Base-by-base conservation (phyloP, 2,888 invertebrate species). In the Onthophagus sagittarius region DNA sequence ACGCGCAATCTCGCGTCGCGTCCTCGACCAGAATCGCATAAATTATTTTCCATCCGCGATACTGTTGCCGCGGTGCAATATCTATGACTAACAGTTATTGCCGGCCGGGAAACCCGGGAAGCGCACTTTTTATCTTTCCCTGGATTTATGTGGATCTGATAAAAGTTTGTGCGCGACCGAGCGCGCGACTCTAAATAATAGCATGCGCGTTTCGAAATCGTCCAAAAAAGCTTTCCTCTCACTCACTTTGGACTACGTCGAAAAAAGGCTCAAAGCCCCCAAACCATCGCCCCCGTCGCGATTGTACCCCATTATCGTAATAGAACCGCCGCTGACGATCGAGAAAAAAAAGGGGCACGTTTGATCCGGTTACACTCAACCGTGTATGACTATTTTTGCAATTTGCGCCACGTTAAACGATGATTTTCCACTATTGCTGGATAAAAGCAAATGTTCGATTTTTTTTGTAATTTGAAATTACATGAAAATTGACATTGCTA, bases 91-190 rank as follows among this genome's bases (percentile, higher is more conserved):
- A 74, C 71, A 67, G 71, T 74, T 72, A 74, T 72, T 72, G 72
- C 72, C 62, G 39, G 65, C 67, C 63, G 63, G 33, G 63, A 72
- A 70, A 71, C 67, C 15, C 67, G 23, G 32, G 15, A 63, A 72
- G 63, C 67, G 31, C 15, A 32, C 63, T 74, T 74, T 74, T 74
- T 74, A 74, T 74, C 74, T 72, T 73, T 69, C 67, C 62, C 67
- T 15, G 70, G 77, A 78, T 78, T 78, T 78, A 76, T 78, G 74
- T 77, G 72, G 72, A 77, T 78, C 77, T 75, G 78, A 78, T 78
- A 77, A 77, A 78, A 76, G 74, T 78, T 76, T 71, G 62, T 71
- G 62, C 71, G 62, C 15, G 71, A 14, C 6, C 71, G 71, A 15
- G 14, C 62, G 62, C 14, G 31, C 63, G 70, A 15, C 32, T 11